These are phyloP conservation scores for Pelobates fuscus DNA, from an alignment of 2,113 vertebrate species.

Conservation along the genomic window DNA sequence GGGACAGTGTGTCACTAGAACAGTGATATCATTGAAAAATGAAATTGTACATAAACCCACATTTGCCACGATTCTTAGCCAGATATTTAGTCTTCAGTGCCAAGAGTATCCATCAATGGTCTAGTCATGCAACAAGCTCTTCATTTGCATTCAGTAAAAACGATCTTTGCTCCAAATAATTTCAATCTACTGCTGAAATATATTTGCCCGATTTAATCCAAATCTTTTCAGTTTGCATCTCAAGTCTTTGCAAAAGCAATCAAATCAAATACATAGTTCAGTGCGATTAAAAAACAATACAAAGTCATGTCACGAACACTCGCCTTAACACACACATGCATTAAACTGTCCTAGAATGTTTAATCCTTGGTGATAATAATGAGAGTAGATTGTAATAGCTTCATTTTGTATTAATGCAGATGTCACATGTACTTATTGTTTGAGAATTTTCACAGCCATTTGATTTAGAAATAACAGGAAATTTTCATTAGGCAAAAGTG, in stretches of 20 bases:
- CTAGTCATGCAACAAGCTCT: too few species aligned
- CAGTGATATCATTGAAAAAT: too few species aligned
- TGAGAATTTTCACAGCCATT: conserved; percentile 28
- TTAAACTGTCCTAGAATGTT: conserved; percentile 47
- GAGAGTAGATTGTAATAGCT: conserved; percentile 45
- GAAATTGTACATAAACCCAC: too few species aligned
- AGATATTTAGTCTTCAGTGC: too few species aligned
- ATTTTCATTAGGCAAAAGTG: conserved; percentile 39
- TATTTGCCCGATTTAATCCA: conserved; percentile 1
- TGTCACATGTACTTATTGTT: conserved; percentile 44
- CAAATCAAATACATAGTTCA: conserved; percentile 30
- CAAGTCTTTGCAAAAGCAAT: conserved; percentile 15
- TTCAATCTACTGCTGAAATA: not conserved
- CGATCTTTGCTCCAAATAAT: too few species aligned
- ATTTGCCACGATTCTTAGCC: too few species aligned
- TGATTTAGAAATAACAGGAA: conserved; percentile 45
- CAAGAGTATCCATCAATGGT: too few species aligned
- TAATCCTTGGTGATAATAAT: conserved; percentile 46
- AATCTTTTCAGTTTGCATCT: conserved; percentile 16
- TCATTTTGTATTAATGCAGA: conserved; percentile 48
- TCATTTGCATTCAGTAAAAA: not conserved
- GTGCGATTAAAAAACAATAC: conserved; percentile 26
- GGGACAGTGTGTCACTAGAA: too few species aligned
- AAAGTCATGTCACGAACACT: not conserved
- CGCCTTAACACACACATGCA: conserved; percentile 38